Base-by-base conservation (phyloP, 2,888 invertebrate species). In the Tryphoninae sp. region DNA sequence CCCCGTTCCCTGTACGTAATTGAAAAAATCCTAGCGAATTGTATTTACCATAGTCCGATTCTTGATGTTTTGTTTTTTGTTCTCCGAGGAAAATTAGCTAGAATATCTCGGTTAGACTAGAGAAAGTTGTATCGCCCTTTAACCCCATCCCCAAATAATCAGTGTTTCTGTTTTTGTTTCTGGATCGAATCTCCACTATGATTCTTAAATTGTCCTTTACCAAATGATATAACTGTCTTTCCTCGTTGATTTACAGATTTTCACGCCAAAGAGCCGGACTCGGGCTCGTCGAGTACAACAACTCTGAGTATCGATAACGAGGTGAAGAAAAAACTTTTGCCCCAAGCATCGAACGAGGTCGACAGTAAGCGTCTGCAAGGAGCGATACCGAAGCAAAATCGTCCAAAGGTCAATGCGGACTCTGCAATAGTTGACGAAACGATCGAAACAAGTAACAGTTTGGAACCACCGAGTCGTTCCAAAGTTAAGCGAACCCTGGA, bases 351-450 rank as follows among this genome's bases (percentile, higher is more conserved):
- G 74, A 75, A 80, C 55, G 87, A 94, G 92, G 85, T 93, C 90
- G 85, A 94, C 92, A 87, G 92, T 92, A 93, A 94, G 90, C 94
- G 94, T 90, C 95, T 95, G 90, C 93, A 95, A 87, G 96, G 96
- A 80, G 95, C 95, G 83, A 95, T 95, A 91, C 95, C 95, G 78
- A 95, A 96, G 91, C 95, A 95, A 92, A 93, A 93, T 93, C 92
- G 92, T 93, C 92, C 92, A 92, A 89, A 89, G 81, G 82, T 75
- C 85, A 82, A 83, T 64, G 40, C 68, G 68, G 83, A 84, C 6
- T 64, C 79, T 72, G 80, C 78, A 78, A 65, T 84, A 49, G 64
- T 80, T 6, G 77, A 62, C 40, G 80, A 84, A 4, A 83, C 86
- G 90, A 22, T 88, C 89, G 23, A 92, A 90, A 86, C 90, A 90